phyloP scores from a whole-genome alignment of 2,888 invertebrate genomes.

The Tenthredo amoena region DNA sequence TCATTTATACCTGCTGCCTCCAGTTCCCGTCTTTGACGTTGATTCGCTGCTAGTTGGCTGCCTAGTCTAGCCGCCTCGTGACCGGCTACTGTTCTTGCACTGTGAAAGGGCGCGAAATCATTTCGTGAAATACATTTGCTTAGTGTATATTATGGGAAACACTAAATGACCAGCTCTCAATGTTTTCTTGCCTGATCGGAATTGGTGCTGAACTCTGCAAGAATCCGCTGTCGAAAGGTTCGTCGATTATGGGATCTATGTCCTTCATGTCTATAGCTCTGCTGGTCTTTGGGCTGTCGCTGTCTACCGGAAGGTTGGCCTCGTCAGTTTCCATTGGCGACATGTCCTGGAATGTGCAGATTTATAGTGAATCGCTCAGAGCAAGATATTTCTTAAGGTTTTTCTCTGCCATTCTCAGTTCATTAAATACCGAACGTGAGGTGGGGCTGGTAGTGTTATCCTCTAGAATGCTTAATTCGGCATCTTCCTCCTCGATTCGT shows the following conservation, averaged over 20 bases:
- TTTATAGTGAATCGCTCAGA: neutral
- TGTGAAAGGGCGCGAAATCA: conserved; percentile 46
- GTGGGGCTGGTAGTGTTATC: conserved; percentile 69
- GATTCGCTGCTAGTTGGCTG: conserved; percentile 78
- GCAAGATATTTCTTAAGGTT: neutral
- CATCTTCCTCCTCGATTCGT: conserved; percentile 84
- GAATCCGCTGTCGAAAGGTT: conserved; percentile 76
- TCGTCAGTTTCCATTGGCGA: conserved; percentile 70
- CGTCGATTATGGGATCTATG: conserved; percentile 75
- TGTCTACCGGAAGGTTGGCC: conserved; percentile 62
- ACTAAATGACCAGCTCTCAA: neutral
- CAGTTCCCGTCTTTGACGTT: conserved; percentile 74
- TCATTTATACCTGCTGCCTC: conserved; percentile 77
- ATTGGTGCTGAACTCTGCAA: conserved; percentile 75
- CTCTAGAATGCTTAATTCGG: conserved; percentile 71
- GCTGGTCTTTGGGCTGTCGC: conserved; percentile 74
- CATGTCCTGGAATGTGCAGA: conserved; percentile 62
- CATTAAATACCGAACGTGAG: conserved; percentile 62
- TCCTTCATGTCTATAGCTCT: conserved; percentile 77
- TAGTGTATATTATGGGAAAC: neutral
- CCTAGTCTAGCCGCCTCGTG: conserved; percentile 90
- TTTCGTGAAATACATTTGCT: neutral
- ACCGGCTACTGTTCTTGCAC: conserved; percentile 85
- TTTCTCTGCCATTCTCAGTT: neutral
- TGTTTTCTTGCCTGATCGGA: conserved; percentile 70